Evolutionary conservation across 1,140 invertebrate genomes (phyloP).

Genomic region (Microplitis demolitor): DNA sequence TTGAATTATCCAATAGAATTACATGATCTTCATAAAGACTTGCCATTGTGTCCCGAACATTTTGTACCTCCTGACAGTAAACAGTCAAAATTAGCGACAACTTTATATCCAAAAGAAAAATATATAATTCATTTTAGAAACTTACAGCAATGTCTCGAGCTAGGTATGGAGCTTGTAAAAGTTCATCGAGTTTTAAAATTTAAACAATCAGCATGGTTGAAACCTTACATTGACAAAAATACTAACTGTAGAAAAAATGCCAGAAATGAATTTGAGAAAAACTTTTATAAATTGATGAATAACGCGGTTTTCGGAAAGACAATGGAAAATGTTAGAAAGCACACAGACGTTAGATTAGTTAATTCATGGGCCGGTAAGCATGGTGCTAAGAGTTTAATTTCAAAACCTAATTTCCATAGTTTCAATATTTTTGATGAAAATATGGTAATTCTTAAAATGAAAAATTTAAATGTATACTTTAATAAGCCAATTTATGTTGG

Average conservation of each 20-base stretch:
- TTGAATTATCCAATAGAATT: constrained; percentile 54
- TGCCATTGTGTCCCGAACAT: background rate
- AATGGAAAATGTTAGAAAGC: constrained; percentile 30
- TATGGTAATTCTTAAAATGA: background rate
- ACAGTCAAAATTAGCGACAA: background rate
- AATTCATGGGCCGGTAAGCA: background rate
- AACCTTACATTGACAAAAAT: constrained; percentile 54
- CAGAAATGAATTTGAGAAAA: constrained; percentile 59
- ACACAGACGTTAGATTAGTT: too few relatives aligned
- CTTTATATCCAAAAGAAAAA: background rate
- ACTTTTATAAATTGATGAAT: constrained; percentile 50
- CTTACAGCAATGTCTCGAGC: background rate
- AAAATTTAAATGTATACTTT: background rate
- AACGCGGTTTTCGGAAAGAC: too few relatives aligned
- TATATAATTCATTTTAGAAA: background rate
- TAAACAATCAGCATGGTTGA: constrained; percentile 48
- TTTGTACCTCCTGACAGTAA: background rate
- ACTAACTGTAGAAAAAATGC: constrained; percentile 42
- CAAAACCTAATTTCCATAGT: background rate
- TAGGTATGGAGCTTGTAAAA: background rate
- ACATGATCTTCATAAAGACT: background rate
- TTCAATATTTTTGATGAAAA: background rate
- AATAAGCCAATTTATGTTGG: background rate
- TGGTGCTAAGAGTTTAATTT: background rate
- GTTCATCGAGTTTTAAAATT: background rate